phyloP scores from a whole-genome alignment of 1,140 invertebrate genomes.

The Drosophila azteca region DNA sequence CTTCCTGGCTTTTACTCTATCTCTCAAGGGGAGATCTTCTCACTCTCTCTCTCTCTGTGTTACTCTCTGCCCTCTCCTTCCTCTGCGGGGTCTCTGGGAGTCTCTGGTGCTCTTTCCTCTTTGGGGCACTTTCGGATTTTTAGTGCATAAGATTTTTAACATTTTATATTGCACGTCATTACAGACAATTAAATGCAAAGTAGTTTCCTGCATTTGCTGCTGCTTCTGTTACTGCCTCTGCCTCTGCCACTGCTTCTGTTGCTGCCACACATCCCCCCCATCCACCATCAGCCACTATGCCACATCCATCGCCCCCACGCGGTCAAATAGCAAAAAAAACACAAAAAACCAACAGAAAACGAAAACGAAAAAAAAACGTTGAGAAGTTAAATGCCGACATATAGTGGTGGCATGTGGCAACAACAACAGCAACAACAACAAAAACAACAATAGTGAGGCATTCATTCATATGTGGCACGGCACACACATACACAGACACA shows the following conservation, averaged over 20 bases:
- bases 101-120: too few species aligned
- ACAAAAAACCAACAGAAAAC: conserved; percentile 12
- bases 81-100: neutral
- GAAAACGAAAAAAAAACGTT: conserved; percentile 71
- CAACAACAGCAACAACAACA: conserved; percentile 52
- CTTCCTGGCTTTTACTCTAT: too few species aligned
- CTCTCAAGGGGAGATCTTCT: too few species aligned
- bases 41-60: too few species aligned
- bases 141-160: conserved; percentile 76
- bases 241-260: conserved; percentile 41
- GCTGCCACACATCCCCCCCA: conserved; percentile 1
- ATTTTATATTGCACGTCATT: conserved; percentile 84
- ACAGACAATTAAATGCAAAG: conserved; percentile 84
- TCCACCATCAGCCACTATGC: neutral
- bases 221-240: conserved; percentile 52
- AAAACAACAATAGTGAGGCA: conserved; percentile 64
- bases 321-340: conserved; percentile 45
- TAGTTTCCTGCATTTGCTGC: conserved; percentile 83
- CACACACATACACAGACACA: conserved; percentile 70
- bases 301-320: conserved; percentile 55
- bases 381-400: conserved; percentile 81
- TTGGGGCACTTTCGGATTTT: conserved; percentile 50
- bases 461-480: conserved; percentile 78
- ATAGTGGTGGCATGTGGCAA: conserved; percentile 76
- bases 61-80: too few species aligned